phyloP scores from a whole-genome alignment of 1,140 invertebrate genomes.

The Dufourea novaeangliae region DNA sequence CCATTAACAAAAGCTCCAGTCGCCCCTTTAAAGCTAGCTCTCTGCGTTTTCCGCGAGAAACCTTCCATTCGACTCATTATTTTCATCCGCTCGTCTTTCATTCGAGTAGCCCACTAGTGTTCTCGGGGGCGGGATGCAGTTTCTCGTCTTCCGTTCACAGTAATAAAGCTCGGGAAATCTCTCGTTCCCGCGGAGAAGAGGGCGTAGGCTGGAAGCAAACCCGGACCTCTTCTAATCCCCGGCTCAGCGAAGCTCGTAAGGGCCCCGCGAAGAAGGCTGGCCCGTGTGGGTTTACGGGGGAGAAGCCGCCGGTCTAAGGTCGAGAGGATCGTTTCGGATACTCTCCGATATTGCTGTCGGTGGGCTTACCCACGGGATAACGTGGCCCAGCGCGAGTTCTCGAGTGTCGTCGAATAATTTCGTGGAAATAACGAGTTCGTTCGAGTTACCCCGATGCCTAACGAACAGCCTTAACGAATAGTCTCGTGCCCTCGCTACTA shows the following conservation, averaged over 20 bases:
- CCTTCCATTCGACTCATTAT: conserved; percentile 12
- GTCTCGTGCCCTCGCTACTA: too few species aligned
- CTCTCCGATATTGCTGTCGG: conserved; percentile 47
- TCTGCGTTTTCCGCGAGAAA: neutral
- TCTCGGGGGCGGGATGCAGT: neutral
- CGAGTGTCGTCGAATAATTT: conserved; percentile 29
- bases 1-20: neutral
- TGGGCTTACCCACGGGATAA: neutral
- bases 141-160: conserved; percentile 18
- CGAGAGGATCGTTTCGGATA: conserved; percentile 17
- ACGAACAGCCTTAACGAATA: neutral
- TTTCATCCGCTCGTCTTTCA: neutral
- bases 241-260: conserved; percentile 20
- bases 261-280: neutral
- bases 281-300: neutral
- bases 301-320: neutral
- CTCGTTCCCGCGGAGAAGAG: conserved; percentile 4
- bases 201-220: neutral
- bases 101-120: too few species aligned
- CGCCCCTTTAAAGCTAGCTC: neutral
- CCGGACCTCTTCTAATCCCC: conserved; percentile 51
- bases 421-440: neutral
- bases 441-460: neutral
- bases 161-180: conserved; percentile 41
- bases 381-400: conserved; percentile 12